These are phyloP conservation scores for Botia kubotai DNA, from an alignment of 2,797 vertebrate genomes.

Conservation along the genomic window DNA sequence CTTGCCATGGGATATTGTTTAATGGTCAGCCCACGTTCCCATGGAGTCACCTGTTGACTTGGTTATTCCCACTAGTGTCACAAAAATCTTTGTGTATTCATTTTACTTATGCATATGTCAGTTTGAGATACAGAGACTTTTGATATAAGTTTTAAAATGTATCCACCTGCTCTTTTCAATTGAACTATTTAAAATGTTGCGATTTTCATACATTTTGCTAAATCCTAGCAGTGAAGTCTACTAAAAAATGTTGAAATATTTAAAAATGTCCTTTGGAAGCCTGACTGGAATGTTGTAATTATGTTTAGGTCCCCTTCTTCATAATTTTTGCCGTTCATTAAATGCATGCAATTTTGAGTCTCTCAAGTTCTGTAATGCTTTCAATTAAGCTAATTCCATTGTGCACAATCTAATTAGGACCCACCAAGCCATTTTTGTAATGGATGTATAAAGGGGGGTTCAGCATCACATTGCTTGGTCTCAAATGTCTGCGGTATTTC, in stretches of 20 bases:
- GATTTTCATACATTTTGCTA: neutral
- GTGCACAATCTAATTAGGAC: conserved; percentile 50
- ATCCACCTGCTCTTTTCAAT: neutral
- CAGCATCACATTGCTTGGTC: neutral
- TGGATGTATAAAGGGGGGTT: conserved; percentile 9
- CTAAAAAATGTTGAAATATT: neutral
- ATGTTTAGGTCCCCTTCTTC: neutral
- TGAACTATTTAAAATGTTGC: neutral
- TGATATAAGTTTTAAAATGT: neutral
- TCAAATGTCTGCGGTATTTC: conserved; percentile 40
- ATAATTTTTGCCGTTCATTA: conserved; percentile 31
- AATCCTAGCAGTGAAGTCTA: neutral
- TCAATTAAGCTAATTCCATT: conserved; percentile 55
- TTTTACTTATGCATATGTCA: neutral
- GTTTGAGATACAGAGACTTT: neutral
- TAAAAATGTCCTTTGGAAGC: neutral
- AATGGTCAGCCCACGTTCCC: neutral
- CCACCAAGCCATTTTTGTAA: conserved; percentile 43
- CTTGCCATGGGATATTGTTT: conserved; percentile 49
- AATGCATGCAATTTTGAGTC: conserved; percentile 32
- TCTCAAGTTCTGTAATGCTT: conserved; percentile 46
- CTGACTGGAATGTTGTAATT: conserved; percentile 11
- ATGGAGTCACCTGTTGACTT: neutral
- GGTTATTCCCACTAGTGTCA: neutral
- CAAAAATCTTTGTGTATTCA: neutral